Evolutionary conservation across 2,113 vertebrate species (phyloP).

Genomic region (Pyxicephalus adspersus): DNA sequence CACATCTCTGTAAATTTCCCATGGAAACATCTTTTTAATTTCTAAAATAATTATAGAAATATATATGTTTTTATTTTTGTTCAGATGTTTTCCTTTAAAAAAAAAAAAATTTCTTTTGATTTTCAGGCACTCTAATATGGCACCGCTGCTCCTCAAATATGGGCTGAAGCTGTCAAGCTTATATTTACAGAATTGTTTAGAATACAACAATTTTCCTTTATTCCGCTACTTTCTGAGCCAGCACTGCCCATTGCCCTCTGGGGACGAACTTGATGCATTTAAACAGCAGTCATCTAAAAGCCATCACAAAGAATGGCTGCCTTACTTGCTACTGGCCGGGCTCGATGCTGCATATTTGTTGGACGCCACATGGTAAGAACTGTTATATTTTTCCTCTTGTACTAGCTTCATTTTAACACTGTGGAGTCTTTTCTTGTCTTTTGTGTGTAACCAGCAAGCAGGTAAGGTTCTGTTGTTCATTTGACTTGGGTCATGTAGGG

Average conservation of each 20-base stretch:
- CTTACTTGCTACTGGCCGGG: conserved; percentile 82
- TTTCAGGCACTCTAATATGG: conserved; percentile 65
- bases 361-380: conserved; percentile 74
- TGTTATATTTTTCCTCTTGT: background rate
- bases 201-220: conserved; percentile 66
- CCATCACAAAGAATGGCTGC: conserved; percentile 81
- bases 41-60: too few relatives aligned
- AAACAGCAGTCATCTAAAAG: conserved; percentile 56
- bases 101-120: conserved; percentile 3
- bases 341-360: conserved; percentile 82
- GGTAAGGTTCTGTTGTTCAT: too few relatives aligned
- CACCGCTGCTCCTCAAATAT: conserved; percentile 71
- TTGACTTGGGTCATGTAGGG: too few relatives aligned
- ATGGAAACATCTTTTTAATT: too few relatives aligned
- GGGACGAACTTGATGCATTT: conserved; percentile 66
- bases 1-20: too few relatives aligned
- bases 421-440: background rate
- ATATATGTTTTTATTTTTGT: too few relatives aligned
- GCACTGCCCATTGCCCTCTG: conserved; percentile 63
- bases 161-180: conserved; percentile 70
- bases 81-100: too few relatives aligned
- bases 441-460: too few relatives aligned
- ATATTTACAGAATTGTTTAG: conserved; percentile 71
- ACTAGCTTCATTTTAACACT: background rate
- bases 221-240: conserved; percentile 73